Conservation (phyloP, 2,113 vertebrate genomes). For the Sapayoa aenigma region DNA sequence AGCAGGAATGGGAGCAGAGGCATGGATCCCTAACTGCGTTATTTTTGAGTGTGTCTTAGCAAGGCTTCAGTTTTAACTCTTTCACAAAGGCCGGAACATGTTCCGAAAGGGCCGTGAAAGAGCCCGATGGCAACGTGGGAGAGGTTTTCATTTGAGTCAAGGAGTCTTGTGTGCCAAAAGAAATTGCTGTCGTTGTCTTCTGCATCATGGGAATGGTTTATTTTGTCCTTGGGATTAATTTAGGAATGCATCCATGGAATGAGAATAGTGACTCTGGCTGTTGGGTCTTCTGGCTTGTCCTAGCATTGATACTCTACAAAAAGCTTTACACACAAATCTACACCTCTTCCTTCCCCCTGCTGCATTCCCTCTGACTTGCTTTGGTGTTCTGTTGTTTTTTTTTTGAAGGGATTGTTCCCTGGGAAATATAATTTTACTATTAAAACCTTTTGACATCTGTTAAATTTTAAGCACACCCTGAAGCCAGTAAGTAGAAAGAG, state of each 20-base stretch:
- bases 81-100: background rate
- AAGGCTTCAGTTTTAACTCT: background rate
- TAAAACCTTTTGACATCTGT: background rate
- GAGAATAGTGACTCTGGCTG: background rate
- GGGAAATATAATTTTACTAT: background rate
- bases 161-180: background rate
- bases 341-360: background rate
- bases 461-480: background rate
- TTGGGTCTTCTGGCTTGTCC: background rate
- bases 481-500: background rate
- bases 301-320: background rate
- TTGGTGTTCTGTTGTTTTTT: background rate
- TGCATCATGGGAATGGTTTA: background rate
- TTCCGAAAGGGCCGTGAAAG: background rate
- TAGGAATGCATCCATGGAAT: background rate
- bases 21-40: background rate
- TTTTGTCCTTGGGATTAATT: background rate
- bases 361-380: background rate
- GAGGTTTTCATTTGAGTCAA: background rate
- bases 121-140: background rate
- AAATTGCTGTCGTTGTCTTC: background rate
- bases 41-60: background rate
- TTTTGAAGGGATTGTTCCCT: background rate
- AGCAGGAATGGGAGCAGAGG: background rate
- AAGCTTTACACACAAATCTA: fast-evolving